A percentile compares a stretch with the other conserved stretches of the same genome.
Evolutionary conservation across 2,797 vertebrate genomes (phyloP).

Genomic region (Denticeps clupeoides): DNA sequence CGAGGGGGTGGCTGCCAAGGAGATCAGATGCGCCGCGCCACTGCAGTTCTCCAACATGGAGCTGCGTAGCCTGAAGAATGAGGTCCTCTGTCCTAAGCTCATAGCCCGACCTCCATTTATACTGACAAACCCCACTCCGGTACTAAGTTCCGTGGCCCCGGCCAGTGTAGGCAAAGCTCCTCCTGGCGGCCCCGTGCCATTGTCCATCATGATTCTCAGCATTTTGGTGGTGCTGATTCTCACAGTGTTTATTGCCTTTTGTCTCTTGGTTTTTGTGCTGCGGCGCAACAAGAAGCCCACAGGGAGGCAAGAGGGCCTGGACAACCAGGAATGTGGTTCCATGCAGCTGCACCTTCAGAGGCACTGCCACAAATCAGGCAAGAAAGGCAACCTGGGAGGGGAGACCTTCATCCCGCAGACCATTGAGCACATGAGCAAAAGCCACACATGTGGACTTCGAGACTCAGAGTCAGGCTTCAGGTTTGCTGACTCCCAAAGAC

Average conservation of each 20-base stretch:
- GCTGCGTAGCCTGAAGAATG: constrained; percentile 85
- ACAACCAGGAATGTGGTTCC: constrained; percentile 80
- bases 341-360: constrained; percentile 86
- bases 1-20: constrained; percentile 85
- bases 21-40: constrained; percentile 86
- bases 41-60: constrained; percentile 93
- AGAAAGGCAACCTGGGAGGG: constrained; percentile 78
- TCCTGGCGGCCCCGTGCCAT: constrained; percentile 85
- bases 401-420: constrained; percentile 96
- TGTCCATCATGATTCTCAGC: constrained; percentile 95
- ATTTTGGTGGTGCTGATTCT: constrained; percentile 96
- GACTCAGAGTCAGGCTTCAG: constrained; percentile 82
- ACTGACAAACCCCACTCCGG: constrained; percentile 70
- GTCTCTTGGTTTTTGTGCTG: constrained; percentile 91
- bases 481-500: constrained; percentile 81
- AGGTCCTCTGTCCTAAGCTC: constrained; percentile 90
- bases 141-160: constrained; percentile 69
- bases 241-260: constrained; percentile 96
- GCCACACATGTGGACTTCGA: constrained; percentile 85
- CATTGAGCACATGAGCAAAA: constrained; percentile 97
- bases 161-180: constrained; percentile 81
- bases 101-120: constrained; percentile 73
- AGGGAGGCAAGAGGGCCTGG: constrained; percentile 81
- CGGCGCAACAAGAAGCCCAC: constrained; percentile 88
- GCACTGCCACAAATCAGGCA: constrained; percentile 78